These are phyloP conservation scores for Petrocephalus microphthalmus DNA, from an alignment of 2,113 vertebrate species.

Conservation along the genomic window DNA sequence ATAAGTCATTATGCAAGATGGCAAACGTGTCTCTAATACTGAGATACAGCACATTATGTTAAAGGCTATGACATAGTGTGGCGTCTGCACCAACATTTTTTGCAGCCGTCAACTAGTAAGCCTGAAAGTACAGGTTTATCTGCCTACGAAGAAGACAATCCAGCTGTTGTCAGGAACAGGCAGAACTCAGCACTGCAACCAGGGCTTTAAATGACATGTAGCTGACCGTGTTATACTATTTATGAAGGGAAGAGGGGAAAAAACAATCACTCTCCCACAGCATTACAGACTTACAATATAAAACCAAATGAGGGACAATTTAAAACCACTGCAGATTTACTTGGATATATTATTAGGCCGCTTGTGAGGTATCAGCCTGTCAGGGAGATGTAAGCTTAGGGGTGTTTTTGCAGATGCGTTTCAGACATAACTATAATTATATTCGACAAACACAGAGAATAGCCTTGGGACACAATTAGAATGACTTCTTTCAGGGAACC, in stretches of 20 bases:
- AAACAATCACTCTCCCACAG: not conserved
- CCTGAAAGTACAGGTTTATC: not conserved
- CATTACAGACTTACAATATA: not conserved
- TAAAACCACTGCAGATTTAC: not conserved
- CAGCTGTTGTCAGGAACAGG: not conserved
- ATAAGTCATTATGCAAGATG: not conserved
- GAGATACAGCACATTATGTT: not conserved
- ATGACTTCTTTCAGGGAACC: not conserved
- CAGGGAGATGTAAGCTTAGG: not conserved
- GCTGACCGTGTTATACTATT: constrained; percentile 34
- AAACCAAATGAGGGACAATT: not conserved
- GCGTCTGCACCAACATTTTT: not conserved
- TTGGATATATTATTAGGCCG: not conserved
- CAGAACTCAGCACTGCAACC: not conserved
- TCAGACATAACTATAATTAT: not conserved
- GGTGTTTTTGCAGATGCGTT: not conserved
- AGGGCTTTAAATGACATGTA: not conserved
- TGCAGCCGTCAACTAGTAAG: not conserved
- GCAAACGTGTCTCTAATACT: not conserved
- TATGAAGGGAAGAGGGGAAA: not conserved
- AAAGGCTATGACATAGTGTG: not conserved
- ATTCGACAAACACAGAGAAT: not conserved
- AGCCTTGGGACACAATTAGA: not conserved
- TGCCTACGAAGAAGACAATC: not conserved
- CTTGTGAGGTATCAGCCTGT: not conserved